phyloP scores from a whole-genome alignment of 2,113 vertebrate species.

The Aviceda subcristata region DNA sequence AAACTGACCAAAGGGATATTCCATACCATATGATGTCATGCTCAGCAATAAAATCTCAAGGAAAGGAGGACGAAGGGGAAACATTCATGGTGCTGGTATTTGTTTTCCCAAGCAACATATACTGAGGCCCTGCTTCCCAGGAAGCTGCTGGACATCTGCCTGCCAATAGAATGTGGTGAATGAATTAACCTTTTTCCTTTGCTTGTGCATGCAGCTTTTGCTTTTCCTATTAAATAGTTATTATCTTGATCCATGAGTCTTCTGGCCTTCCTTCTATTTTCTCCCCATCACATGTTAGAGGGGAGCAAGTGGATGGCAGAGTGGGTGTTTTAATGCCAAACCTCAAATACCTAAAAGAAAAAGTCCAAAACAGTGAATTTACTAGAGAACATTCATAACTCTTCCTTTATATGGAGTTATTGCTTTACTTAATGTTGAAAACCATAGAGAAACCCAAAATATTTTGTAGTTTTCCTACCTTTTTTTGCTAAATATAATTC shows the following conservation, averaged over 20 bases:
- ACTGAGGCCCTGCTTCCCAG: neutral
- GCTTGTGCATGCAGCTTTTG: neutral
- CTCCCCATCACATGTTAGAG: rapidly evolving
- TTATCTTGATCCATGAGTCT: neutral
- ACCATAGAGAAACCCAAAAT: neutral
- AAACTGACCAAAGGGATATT: neutral
- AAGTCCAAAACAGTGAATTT: neutral
- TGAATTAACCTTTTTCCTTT: neutral
- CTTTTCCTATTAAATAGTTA: neutral
- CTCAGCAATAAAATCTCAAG: neutral
- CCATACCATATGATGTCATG: neutral
- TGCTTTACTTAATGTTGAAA: rapidly evolving
- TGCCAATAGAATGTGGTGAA: neutral
- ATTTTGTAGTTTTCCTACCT: neutral
- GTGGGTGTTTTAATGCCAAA: neutral
- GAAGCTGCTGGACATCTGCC: neutral
- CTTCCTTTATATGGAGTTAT: neutral
- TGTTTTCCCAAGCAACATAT: neutral
- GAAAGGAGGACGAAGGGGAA: neutral
- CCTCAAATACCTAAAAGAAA: neutral
- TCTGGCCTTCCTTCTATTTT: neutral
- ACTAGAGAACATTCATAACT: neutral
- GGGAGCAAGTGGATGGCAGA: neutral
- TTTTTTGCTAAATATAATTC: neutral
- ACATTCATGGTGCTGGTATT: neutral